phyloP scores from a whole-genome alignment of 2,113 vertebrate species.

The Deroptyus accipitrinus region DNA sequence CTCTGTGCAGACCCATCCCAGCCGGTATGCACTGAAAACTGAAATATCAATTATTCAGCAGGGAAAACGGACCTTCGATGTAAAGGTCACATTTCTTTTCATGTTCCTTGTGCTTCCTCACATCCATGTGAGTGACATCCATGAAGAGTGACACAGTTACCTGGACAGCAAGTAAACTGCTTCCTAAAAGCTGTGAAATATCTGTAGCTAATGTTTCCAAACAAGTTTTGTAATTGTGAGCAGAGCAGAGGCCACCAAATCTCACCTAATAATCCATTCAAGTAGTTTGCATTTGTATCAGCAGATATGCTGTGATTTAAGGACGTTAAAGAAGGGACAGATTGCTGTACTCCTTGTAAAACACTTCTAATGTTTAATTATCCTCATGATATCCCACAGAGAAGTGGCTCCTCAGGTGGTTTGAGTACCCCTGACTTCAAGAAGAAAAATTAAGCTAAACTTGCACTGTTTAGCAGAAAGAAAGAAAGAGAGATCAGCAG shows the following conservation, averaged over 20 bases:
- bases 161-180: neutral
- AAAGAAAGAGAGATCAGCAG: neutral
- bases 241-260: neutral
- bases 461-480: neutral
- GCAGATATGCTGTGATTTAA: neutral
- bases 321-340: neutral
- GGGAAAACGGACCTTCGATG: neutral
- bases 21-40: neutral
- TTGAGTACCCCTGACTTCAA: constrained; percentile 47
- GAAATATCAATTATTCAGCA: neutral
- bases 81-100: neutral
- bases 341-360: neutral
- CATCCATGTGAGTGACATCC: rapidly evolving
- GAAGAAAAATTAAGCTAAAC: neutral
- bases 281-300: neutral
- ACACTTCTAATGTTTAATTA: neutral
- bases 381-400: neutral
- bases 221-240: neutral
- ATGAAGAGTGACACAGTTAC: neutral
- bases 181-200: neutral
- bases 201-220: neutral
- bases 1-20: neutral
- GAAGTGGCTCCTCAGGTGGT: neutral
- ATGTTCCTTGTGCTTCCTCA: neutral
- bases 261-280: neutral